phyloP scores from a whole-genome alignment of 2,888 invertebrate species.

The Drosophila multiciliata region DNA sequence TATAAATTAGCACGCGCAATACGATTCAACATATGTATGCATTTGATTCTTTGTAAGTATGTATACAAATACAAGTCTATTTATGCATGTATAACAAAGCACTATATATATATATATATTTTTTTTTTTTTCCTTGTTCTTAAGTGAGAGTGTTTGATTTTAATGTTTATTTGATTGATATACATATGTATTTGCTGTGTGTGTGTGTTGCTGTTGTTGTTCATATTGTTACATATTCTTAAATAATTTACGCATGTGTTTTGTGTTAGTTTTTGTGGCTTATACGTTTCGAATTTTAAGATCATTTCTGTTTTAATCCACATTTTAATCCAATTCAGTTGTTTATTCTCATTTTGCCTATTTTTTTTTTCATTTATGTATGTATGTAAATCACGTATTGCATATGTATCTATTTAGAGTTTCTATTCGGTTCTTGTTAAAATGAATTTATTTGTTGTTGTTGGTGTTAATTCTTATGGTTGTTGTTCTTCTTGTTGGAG shows the following conservation, averaged over 20 bases:
- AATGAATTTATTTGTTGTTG: conserved; percentile 31
- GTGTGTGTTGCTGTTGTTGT: conserved; percentile 10
- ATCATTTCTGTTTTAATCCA: conserved; percentile 31
- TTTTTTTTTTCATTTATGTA: conserved; percentile 20
- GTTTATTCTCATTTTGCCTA: conserved; percentile 20
- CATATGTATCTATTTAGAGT: conserved; percentile 43
- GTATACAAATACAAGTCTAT: conserved; percentile 29
- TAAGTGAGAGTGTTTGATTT: conserved; percentile 3
- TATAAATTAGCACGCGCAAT: conserved; percentile 42
- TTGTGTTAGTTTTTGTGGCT: conserved; percentile 18
- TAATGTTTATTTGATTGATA: conserved; percentile 45
- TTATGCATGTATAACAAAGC: conserved; percentile 42
- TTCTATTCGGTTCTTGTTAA: conserved; percentile 21
- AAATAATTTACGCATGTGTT: conserved; percentile 16
- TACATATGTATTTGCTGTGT: conserved; percentile 28
- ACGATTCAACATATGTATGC: conserved; percentile 42
- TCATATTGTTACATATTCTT: conserved; percentile 23
- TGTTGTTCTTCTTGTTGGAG: conserved; percentile 37
- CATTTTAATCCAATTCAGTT: conserved; percentile 24
- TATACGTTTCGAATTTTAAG: conserved; percentile 13
- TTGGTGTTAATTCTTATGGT: conserved; percentile 24
- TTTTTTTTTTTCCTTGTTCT: conserved; percentile 3
- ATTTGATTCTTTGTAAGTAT: conserved; percentile 11
- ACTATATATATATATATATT: conserved; percentile 31
- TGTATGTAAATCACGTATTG: conserved; percentile 61